A percentile compares a stretch with the other conserved stretches of the same genome.
phyloP scores from a whole-genome alignment of 2,797 vertebrate genomes.

The Thripadectes ignobilis region DNA sequence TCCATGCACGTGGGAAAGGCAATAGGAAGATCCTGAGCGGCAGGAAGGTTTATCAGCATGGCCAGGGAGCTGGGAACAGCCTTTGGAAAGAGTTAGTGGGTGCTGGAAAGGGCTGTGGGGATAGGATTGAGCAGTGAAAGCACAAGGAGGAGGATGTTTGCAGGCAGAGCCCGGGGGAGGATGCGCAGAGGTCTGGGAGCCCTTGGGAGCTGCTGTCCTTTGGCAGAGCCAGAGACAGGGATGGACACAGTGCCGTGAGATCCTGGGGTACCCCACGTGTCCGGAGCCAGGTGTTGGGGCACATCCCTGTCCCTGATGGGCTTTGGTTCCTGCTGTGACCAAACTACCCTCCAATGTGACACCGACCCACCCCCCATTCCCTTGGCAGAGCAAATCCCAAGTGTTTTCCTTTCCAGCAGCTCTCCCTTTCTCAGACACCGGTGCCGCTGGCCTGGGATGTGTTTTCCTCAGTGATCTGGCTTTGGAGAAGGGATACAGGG shows the following conservation, averaged over 20 bases:
- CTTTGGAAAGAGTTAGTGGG: background rate
- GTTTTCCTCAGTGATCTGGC: background rate
- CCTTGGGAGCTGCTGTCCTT: background rate
- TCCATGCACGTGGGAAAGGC: fast-evolving
- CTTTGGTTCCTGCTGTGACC: background rate
- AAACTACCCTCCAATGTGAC: background rate
- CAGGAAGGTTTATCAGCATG: fast-evolving
- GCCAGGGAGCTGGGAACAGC: background rate
- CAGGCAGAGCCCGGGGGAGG: background rate
- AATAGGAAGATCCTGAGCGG: background rate
- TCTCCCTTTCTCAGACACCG: background rate
- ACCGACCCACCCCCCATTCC: background rate
- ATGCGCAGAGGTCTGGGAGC: background rate
- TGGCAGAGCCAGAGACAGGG: background rate
- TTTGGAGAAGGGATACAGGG: background rate
- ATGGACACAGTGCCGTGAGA: fast-evolving
- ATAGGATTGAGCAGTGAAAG: background rate
- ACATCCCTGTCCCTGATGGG: fast-evolving
- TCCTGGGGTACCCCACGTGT: fast-evolving
- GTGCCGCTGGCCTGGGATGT: background rate
- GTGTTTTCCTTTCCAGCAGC: constrained; percentile 9
- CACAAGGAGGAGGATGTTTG: fast-evolving
- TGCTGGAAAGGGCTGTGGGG: background rate
- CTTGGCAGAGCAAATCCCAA: background rate
- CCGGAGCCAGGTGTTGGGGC: fast-evolving